Base-by-base conservation (phyloP, 1,140 invertebrate species). In the Panonychus citri region DNA sequence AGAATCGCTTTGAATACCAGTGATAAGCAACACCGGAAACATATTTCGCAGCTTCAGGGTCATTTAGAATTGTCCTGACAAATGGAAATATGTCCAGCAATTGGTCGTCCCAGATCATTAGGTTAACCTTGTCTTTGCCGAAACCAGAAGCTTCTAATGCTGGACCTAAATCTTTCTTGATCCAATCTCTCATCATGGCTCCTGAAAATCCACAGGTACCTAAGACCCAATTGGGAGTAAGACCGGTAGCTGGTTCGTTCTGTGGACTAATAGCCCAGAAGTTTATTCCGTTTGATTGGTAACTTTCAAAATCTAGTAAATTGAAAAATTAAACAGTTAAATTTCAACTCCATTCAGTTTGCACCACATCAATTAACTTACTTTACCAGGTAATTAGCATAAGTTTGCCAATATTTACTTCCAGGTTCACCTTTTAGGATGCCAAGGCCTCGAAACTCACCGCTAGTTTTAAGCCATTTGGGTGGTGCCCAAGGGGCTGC, bases 381-480 rank as follows among this genome's bases (percentile, higher is more conserved):
- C 54, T 30, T 55, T 1, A 55, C 27, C 64, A 84, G 76, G 64
- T 91, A 91, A 62, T 86, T 71, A 0, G 83, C 83, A 71, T 78
- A 91, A 0, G 76, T 67, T 43, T 55, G 30, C n/a, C 40, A 59
- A 51, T 55, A 59, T 24, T 19, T 40, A 3, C 34, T 42, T 37
- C 34, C 42, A 19, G 46, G 40, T 26, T 59, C 28, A 12, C 57
- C 57, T 17, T 30, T 56, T 8, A 59, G 43, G 19, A 19, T 21
- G 15, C 57, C 57, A n/a, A 46, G 43, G 10, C 55, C 48, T 39
- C n/a, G 15, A 15, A 56, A 28, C 2, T 50, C n/a, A 19, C 80
- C 71, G 62, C 82, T 85, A 0, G 78, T 81, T 70, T 94, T 95
- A 88, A 94, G 94, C 88, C 88, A 95, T 7, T 72, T 68, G 0